Percentiles rank a stretch among this genome's conserved stretches.
Conservation (phyloP, 1,140 invertebrate species). For the Bicyclus anynana region DNA sequence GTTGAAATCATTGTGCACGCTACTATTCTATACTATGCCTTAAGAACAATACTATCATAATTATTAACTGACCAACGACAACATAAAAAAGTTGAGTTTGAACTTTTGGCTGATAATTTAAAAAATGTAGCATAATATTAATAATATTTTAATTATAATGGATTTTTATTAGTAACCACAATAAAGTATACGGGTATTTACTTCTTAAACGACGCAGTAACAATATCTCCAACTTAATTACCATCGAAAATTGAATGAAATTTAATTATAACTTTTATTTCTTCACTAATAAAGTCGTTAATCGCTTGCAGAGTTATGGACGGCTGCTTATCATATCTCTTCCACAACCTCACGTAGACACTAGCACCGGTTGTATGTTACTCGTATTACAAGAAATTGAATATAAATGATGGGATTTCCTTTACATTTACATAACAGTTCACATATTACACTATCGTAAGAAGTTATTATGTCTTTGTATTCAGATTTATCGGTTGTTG, state of each 20-base stretch:
- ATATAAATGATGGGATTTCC: slow-evolving; percentile 17
- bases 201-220: too few species aligned
- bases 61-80: too few species aligned
- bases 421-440: slow-evolving; percentile 15
- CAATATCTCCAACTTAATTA: too few species aligned
- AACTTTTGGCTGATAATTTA: too few species aligned
- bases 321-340: not conserved
- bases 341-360: not conserved
- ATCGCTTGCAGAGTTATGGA: not conserved
- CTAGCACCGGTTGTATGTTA: slow-evolving; percentile 1
- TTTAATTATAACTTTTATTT: not conserved
- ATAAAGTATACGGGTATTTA: too few species aligned
- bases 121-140: too few species aligned
- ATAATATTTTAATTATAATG: too few species aligned
- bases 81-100: too few species aligned
- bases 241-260: not conserved
- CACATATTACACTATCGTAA: slow-evolving; percentile 9
- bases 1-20: too few species aligned
- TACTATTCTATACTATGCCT: too few species aligned
- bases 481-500: not conserved
- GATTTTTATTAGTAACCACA: too few species aligned
- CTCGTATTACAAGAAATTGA: slow-evolving; percentile 14
- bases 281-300: not conserved
- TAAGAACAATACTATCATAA: too few species aligned
- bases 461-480: not conserved